Evolutionary conservation across 2,113 vertebrate genomes (phyloP).

Genomic region (Puma concolor): DNA sequence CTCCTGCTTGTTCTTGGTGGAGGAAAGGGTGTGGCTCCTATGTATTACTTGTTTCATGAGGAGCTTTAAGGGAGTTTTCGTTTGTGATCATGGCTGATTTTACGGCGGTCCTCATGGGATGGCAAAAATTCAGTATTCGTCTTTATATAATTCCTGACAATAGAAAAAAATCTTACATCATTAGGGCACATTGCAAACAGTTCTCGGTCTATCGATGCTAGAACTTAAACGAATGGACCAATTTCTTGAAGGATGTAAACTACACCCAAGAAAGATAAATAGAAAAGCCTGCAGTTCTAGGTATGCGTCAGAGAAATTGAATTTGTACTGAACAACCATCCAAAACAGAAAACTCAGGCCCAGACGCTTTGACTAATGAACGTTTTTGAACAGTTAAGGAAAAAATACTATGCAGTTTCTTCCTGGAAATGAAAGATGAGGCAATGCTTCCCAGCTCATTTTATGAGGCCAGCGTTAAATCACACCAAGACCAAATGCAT

Average conservation of each 20-base stretch:
- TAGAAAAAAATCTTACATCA: not conserved
- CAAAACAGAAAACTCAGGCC: not conserved
- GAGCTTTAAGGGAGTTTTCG: not conserved
- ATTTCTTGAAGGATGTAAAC: conserved; percentile 6
- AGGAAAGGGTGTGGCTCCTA: not conserved
- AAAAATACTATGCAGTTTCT: not conserved
- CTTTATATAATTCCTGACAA: not conserved
- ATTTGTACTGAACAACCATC: not conserved
- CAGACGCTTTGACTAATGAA: not conserved
- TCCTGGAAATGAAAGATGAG: not conserved
- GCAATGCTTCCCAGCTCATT: not conserved
- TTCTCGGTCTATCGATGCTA: not conserved
- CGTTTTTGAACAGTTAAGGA: not conserved
- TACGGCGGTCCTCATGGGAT: not conserved
- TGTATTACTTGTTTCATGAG: not conserved
- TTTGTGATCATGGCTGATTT: not conserved
- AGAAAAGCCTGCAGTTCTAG: not conserved
- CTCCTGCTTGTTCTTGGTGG: not conserved
- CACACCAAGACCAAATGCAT: not conserved
- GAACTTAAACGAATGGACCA: not conserved
- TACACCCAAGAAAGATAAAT: conserved; percentile 13
- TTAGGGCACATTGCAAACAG: not conserved
- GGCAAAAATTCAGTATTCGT: not conserved
- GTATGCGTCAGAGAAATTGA: not conserved
- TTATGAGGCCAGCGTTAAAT: not conserved